phyloP scores from a whole-genome alignment of 2,113 vertebrate genomes.

The Thoracochromis brauschi region DNA sequence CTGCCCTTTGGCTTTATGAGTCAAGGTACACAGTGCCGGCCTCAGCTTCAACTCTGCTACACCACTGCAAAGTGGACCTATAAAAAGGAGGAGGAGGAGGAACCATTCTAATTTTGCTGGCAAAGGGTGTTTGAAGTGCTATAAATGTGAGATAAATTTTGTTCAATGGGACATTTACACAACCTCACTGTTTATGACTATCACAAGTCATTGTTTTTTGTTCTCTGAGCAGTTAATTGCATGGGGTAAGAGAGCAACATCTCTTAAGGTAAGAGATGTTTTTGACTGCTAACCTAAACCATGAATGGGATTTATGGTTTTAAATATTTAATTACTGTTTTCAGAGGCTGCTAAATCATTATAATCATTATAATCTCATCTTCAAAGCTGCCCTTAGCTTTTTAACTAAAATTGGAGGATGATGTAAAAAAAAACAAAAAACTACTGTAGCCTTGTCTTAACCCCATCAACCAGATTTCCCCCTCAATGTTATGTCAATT shows the following conservation, averaged over 20 bases:
- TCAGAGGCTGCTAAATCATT: neutral
- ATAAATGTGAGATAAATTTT: slow-evolving; percentile 1
- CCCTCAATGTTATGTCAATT: neutral
- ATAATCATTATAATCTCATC: neutral
- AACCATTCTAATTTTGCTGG: neutral
- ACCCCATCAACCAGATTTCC: neutral
- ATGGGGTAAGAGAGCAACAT: neutral
- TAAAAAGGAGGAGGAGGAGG: neutral
- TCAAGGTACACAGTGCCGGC: neutral
- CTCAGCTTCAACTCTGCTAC: neutral
- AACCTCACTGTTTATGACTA: neutral
- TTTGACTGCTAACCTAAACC: neutral
- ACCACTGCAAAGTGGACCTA: neutral
- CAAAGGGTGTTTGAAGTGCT: neutral
- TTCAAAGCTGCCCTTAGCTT: neutral
- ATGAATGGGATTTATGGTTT: neutral
- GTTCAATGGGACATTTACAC: neutral
- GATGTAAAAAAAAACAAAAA: neutral
- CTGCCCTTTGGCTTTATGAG: slow-evolving; percentile 24
- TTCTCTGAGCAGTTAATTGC: neutral
- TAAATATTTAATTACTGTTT: neutral
- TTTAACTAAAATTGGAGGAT: neutral
- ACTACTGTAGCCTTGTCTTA: neutral
- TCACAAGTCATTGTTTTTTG: neutral
- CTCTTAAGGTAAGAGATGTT: neutral